Percentiles rank a stretch among this genome's conserved stretches.
phyloP scores from a whole-genome alignment of 2,888 invertebrate species.

The Pterobdella sp. region DNA sequence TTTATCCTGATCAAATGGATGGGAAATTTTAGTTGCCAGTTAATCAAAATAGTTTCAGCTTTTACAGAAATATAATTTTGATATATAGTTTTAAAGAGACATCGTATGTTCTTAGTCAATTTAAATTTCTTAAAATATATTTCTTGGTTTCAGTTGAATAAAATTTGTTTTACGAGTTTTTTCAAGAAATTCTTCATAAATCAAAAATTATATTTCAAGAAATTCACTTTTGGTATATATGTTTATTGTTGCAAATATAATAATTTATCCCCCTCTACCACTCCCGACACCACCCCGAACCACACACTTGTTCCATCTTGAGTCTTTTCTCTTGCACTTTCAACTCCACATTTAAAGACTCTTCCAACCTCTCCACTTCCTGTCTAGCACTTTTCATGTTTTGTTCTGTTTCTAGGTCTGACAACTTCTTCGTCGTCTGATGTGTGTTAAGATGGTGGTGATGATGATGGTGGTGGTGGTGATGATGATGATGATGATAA shows the following conservation, averaged over 20 bases:
- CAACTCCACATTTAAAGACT: background rate
- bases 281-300: background rate
- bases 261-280: too few species aligned
- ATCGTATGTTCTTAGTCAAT: too few species aligned
- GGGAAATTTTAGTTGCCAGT: background rate
- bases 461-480: background rate
- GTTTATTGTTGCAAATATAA: too few species aligned
- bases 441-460: background rate
- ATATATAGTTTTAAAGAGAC: too few species aligned
- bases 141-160: too few species aligned
- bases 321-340: constrained; percentile 10
- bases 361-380: constrained; percentile 21
- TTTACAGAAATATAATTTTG: too few species aligned
- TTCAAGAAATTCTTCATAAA: too few species aligned
- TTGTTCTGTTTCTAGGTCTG: constrained; percentile 18
- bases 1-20: constrained; percentile 25
- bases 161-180: too few species aligned
- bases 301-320: constrained; percentile 20
- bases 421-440: constrained; percentile 14
- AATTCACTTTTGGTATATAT: too few species aligned
- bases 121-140: too few species aligned
- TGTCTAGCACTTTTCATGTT: background rate
- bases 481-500: background rate
- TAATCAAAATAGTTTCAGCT: too few species aligned
- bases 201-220: too few species aligned